These are phyloP conservation scores for Allophyes oxyacanthae DNA, from an alignment of 2,888 invertebrate genomes.

Conservation along the genomic window DNA sequence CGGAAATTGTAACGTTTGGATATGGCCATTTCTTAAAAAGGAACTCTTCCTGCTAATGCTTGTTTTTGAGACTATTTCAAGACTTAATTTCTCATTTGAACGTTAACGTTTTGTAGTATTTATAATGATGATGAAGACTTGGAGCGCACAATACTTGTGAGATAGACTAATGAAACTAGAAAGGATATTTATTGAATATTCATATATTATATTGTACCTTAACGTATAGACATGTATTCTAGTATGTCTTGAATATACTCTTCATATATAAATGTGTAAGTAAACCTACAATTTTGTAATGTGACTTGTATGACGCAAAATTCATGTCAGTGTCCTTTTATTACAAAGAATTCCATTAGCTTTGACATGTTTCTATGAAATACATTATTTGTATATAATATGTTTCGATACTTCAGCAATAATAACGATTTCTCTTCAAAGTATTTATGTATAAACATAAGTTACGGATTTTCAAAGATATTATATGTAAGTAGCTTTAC, in stretches of 20 bases:
- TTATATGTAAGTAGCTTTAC: slow-evolving; percentile 24
- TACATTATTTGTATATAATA: slow-evolving; percentile 2
- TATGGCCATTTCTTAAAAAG: slow-evolving; percentile 31
- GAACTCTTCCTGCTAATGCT: slow-evolving; percentile 37
- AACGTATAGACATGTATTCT: slow-evolving; percentile 52
- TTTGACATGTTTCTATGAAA: slow-evolving; percentile 30
- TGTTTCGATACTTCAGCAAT: slow-evolving; percentile 18
- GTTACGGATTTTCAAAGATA: slow-evolving; percentile 19
- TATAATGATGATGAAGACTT: slow-evolving; percentile 77
- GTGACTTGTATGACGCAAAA: slow-evolving; percentile 18
- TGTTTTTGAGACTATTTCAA: slow-evolving; percentile 36
- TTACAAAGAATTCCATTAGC: slow-evolving; percentile 23
- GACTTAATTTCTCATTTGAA: slow-evolving; percentile 50
- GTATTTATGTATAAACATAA: not conserved
- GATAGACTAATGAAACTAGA: slow-evolving; percentile 74
- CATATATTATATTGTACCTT: slow-evolving; percentile 63
- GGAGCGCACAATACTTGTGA: slow-evolving; percentile 88
- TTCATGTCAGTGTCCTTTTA: slow-evolving; percentile 1
- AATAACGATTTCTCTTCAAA: slow-evolving; percentile 18
- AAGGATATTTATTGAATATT: slow-evolving; percentile 73
- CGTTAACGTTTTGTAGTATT: slow-evolving; percentile 70
- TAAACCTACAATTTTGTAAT: slow-evolving; percentile 52
- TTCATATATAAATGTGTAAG: slow-evolving; percentile 44
- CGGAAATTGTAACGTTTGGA: slow-evolving; percentile 40
- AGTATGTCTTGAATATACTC: slow-evolving; percentile 54